phyloP scores from a whole-genome alignment of 2,113 vertebrate genomes.

The Labeo rohita region DNA sequence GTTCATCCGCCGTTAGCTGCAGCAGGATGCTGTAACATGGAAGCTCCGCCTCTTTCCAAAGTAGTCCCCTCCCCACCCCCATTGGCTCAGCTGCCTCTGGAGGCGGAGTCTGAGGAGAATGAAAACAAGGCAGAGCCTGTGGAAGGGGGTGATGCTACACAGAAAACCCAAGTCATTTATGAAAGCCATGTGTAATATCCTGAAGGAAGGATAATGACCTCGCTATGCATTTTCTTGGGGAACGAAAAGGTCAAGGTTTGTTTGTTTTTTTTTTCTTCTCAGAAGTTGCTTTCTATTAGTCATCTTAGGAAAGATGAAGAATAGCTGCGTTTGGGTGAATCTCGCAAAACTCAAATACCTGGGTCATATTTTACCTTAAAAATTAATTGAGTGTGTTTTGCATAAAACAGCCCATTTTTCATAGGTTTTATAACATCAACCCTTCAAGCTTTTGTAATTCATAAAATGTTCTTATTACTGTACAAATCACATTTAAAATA shows the following conservation, averaged over 20 bases:
- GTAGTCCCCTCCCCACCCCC: constrained; percentile 37
- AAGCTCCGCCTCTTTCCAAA: constrained; percentile 73
- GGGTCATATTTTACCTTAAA: background rate
- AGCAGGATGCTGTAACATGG: constrained; percentile 70
- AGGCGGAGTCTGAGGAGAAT: constrained; percentile 48
- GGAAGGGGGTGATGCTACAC: background rate
- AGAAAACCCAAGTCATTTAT: constrained; percentile 79
- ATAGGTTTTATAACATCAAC: background rate
- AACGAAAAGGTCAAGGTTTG: constrained; percentile 79
- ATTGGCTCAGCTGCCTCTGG: background rate
- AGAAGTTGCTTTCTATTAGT: background rate
- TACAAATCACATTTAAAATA: background rate
- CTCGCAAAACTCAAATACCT: background rate
- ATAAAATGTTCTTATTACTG: background rate
- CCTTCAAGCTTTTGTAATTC: background rate
- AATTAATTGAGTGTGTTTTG: background rate
- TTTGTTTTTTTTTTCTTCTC: constrained; percentile 49
- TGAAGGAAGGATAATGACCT: constrained; percentile 46
- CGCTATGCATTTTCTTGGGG: constrained; percentile 82
- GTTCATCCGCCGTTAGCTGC: constrained; percentile 84
- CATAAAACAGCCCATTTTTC: background rate
- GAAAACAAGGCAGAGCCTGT: constrained; percentile 31
- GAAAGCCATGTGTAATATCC: constrained; percentile 94
- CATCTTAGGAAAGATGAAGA: background rate
- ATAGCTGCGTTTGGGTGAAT: background rate